Conservation (phyloP, 1,140 invertebrate species). For the Lordiphosa stackelbergi region DNA sequence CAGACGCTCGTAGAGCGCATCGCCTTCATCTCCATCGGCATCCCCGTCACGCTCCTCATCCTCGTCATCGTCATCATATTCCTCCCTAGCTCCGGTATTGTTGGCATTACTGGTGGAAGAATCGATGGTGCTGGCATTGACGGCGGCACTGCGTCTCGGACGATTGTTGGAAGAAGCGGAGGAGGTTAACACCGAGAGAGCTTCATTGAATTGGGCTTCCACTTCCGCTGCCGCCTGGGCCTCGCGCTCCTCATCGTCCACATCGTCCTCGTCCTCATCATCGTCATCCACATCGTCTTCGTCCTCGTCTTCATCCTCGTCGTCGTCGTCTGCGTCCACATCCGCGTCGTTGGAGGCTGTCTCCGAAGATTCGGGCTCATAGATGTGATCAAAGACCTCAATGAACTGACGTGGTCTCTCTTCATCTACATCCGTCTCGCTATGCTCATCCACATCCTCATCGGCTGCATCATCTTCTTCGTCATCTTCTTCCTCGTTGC, state of each 20-base stretch:
- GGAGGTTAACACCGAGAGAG: slow-evolving; percentile 29
- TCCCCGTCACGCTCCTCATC: slow-evolving; percentile 23
- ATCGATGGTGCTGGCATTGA: slow-evolving; percentile 24
- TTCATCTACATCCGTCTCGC: slow-evolving; percentile 79
- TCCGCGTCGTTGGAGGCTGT: slow-evolving; percentile 74
- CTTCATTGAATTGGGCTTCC: slow-evolving; percentile 47
- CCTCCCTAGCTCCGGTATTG: slow-evolving; percentile 7
- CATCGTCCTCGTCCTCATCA: slow-evolving; percentile 50
- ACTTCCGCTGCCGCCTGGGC: slow-evolving; percentile 10
- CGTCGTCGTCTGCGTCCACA: slow-evolving; percentile 66
- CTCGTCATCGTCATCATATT: slow-evolving; percentile 27
- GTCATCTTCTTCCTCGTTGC: slow-evolving; percentile 75
- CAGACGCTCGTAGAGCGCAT: slow-evolving; percentile 36
- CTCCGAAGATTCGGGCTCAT: slow-evolving; percentile 79
- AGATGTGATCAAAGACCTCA: slow-evolving; percentile 78
- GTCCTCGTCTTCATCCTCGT: slow-evolving; percentile 57
- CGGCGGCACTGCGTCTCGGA: slow-evolving; percentile 55
- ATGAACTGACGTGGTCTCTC: slow-evolving; percentile 72
- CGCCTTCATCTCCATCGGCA: slow-evolving; percentile 16
- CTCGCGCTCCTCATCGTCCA: slow-evolving; percentile 8
- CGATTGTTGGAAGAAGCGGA: slow-evolving; percentile 42
- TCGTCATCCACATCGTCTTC: slow-evolving; percentile 42
- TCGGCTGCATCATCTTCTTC: slow-evolving; percentile 79
- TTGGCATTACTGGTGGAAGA: slow-evolving; percentile 4
- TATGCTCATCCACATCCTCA: slow-evolving; percentile 84